phyloP scores from a whole-genome alignment of 2,113 vertebrate species.

The Macrotis lagotis region DNA sequence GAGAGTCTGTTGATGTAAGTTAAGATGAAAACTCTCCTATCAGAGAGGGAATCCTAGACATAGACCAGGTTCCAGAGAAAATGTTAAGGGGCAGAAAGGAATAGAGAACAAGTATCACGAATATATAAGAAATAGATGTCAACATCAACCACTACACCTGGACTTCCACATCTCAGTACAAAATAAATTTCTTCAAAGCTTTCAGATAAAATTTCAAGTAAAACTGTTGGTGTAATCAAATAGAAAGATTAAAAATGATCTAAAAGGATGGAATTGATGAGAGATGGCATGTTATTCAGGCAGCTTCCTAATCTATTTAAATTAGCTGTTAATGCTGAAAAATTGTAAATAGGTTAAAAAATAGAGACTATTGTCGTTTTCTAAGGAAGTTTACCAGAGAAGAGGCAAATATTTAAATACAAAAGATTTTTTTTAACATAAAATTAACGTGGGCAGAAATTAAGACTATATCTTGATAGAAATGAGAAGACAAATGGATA shows the following conservation, averaged over 20 bases:
- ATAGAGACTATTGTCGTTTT: neutral
- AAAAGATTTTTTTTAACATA: too few species aligned
- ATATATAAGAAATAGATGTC: neutral
- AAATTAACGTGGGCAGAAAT: neutral
- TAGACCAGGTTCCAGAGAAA: neutral
- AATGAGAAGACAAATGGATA: neutral
- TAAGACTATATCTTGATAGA: neutral
- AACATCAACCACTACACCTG: neutral
- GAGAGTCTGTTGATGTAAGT: neutral
- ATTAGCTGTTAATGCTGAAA: neutral
- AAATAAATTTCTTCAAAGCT: neutral
- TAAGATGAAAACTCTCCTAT: neutral
- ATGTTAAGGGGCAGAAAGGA: neutral
- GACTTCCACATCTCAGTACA: neutral
- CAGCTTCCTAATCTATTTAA: neutral
- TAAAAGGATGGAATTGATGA: neutral
- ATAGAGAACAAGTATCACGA: neutral
- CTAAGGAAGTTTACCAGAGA: neutral
- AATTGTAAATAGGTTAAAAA: neutral
- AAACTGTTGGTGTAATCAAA: neutral
- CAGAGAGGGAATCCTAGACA: neutral
- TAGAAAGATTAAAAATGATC: neutral
- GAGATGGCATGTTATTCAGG: neutral
- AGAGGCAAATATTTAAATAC: too few species aligned
- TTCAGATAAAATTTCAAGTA: neutral